Percentiles rank a stretch among this genome's conserved stretches.
phyloP scores from a whole-genome alignment of 2,113 vertebrate species.

The Gasterosteus aculeatus region DNA sequence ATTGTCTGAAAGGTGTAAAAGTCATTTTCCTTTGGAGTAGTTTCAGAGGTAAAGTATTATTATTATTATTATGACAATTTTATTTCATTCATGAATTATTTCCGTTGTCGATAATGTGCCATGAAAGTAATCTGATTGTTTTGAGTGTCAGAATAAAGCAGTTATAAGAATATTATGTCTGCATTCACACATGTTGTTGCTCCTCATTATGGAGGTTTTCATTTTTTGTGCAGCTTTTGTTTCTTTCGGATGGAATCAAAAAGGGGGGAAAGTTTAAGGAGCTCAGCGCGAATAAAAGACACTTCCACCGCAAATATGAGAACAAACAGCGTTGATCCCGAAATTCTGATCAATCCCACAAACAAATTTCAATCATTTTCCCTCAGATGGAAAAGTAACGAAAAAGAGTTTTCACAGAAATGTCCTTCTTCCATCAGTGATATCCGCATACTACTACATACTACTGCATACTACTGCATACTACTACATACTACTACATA shows the following conservation, averaged over 20 bases:
- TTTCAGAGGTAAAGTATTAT: slow-evolving; percentile 62
- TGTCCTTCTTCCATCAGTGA: no score
- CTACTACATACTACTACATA: no score
- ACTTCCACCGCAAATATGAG: no score
- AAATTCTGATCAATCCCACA: no score
- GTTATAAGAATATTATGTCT: slow-evolving; percentile 67
- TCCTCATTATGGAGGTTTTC: neutral
- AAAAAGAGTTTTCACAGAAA: no score
- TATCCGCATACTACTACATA: no score
- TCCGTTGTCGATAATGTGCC: slow-evolving; percentile 77
- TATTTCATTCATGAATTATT: slow-evolving; percentile 63
- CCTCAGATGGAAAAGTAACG: no score
- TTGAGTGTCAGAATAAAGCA: slow-evolving; percentile 81
- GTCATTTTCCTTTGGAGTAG: slow-evolving; percentile 63
- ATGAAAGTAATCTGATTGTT: slow-evolving; percentile 77
- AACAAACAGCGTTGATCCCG: no score
- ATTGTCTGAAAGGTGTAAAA: slow-evolving; percentile 76
- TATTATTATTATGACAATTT: slow-evolving; percentile 56
- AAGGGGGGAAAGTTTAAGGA: no score
- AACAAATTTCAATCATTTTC: no score
- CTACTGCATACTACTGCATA: no score
- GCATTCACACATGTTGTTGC: slow-evolving; percentile 51
- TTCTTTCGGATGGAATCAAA: neutral
- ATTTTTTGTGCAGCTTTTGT: neutral
- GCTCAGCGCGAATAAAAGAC: no score